phyloP scores from a whole-genome alignment of 2,888 invertebrate genomes.

The Meganola albula region DNA sequence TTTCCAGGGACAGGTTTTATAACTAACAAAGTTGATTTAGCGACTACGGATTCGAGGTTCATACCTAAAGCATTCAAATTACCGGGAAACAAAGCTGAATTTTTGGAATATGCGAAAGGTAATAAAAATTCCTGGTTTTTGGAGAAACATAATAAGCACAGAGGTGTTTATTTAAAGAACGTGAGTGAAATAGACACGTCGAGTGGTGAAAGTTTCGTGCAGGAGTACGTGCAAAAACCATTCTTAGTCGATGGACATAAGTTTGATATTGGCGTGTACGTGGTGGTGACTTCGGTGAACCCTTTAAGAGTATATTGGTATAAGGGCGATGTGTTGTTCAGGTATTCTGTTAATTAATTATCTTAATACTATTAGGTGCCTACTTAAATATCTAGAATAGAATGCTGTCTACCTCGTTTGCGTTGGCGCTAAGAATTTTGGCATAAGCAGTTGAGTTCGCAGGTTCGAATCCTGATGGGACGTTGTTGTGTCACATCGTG shows the following conservation, averaged over 20 bases:
- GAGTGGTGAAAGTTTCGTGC: constrained; percentile 88
- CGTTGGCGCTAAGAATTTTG: too few species aligned
- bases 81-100: constrained; percentile 83
- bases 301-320: constrained; percentile 94
- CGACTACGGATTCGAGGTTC: constrained; percentile 85
- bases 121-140: constrained; percentile 88
- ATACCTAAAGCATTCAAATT: constrained; percentile 93
- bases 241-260: constrained; percentile 94
- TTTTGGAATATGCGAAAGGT: constrained; percentile 81
- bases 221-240: constrained; percentile 93
- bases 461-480: too few species aligned
- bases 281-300: constrained; percentile 91
- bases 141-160: constrained; percentile 93
- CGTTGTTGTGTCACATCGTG: too few species aligned
- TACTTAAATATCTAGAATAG: too few species aligned
- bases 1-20: constrained; percentile 96
- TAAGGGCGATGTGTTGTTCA: constrained; percentile 91
- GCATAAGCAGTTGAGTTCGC: too few species aligned
- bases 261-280: constrained; percentile 98
- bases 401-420: too few species aligned
- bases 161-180: constrained; percentile 88
- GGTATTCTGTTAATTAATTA: constrained; percentile 72
- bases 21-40: constrained; percentile 93
- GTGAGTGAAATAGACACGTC: constrained; percentile 83
- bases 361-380: too few species aligned